Conservation (phyloP, 2,113 vertebrate genomes). For the Pristiophorus japonicus region DNA sequence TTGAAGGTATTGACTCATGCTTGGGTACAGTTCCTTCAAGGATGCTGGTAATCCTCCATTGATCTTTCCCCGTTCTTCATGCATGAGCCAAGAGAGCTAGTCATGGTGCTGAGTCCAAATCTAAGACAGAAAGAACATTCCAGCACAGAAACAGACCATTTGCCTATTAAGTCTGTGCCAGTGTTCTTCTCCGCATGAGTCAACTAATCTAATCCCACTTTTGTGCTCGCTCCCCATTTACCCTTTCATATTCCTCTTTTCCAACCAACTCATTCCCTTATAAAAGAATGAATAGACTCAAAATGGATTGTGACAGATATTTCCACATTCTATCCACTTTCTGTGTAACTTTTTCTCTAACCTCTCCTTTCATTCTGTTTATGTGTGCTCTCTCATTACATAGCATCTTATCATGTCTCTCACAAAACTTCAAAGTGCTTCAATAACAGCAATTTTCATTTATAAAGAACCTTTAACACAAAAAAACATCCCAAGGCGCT, state of each 20-base stretch:
- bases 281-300: too few relatives aligned
- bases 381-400: background rate
- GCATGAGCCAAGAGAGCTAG: background rate
- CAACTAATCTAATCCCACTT: background rate
- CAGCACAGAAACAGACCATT: background rate
- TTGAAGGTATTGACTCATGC: background rate
- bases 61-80: background rate
- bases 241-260: background rate
- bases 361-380: background rate
- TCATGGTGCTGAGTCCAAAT: background rate
- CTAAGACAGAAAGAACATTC: background rate
- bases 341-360: background rate
- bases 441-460: background rate
- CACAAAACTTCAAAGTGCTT: background rate
- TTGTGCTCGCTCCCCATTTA: background rate
- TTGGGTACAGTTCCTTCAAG: background rate
- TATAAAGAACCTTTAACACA: background rate
- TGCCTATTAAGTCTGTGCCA: background rate
- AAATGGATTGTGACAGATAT: background rate
- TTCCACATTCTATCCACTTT: background rate
- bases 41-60: background rate
- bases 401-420: background rate
- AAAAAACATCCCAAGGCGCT: background rate
- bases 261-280: background rate
- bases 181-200: background rate